Conservation (phyloP, 2,113 vertebrate species). For the Glareola pratincola region DNA sequence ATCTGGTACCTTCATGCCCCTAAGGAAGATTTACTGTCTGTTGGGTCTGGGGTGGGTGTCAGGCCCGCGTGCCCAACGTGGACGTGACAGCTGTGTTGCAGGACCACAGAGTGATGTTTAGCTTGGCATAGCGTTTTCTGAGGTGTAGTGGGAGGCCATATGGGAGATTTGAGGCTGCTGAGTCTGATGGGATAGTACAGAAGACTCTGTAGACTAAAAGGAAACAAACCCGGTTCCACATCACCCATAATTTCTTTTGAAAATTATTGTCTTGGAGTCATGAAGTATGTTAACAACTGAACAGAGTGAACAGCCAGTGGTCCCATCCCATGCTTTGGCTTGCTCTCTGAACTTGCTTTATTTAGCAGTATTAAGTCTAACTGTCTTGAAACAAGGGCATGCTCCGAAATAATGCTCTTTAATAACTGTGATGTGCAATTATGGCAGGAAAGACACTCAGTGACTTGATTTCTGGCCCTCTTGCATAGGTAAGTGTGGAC, state of each 20-base stretch:
- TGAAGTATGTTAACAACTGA: background rate
- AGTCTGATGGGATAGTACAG: background rate
- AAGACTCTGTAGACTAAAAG: background rate
- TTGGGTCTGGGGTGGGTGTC: background rate
- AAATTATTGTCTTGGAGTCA: background rate
- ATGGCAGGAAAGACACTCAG: background rate
- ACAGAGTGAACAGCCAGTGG: background rate
- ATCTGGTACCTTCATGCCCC: accelerated
- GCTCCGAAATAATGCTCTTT: background rate
- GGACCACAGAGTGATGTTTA: background rate
- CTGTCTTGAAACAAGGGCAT: background rate
- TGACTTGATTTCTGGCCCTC: background rate
- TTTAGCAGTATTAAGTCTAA: background rate
- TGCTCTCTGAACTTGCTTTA: background rate
- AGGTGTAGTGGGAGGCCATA: background rate
- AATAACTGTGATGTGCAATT: background rate
- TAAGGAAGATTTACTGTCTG: background rate
- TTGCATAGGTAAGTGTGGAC: background rate
- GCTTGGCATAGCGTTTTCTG: background rate
- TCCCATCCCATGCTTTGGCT: background rate
- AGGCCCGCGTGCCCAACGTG: background rate
- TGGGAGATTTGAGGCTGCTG: background rate
- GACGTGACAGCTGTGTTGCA: background rate
- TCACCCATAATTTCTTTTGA: background rate
- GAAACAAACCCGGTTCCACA: background rate